phyloP scores from a whole-genome alignment of 1,140 invertebrate genomes.

The Drosophila repleta region DNA sequence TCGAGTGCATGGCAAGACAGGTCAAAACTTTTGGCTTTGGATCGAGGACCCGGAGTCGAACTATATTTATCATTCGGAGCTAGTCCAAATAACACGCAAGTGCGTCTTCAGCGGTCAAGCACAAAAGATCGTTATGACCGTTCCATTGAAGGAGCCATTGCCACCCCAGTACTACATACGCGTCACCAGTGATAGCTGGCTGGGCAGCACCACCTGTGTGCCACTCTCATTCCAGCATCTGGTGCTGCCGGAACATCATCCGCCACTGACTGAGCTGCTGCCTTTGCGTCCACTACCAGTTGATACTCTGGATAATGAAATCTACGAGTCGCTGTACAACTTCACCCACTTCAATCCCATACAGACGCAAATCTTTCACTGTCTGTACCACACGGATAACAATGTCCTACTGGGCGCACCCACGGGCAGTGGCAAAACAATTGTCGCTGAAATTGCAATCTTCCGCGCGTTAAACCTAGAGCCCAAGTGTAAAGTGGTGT shows the following conservation, averaged over 20 bases:
- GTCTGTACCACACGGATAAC: slow-evolving; percentile 96
- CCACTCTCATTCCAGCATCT: slow-evolving; percentile 95
- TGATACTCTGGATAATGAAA: slow-evolving; percentile 90
- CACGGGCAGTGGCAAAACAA: slow-evolving; percentile 99
- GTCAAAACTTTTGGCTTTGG: slow-evolving; percentile 98
- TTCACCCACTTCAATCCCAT: slow-evolving; percentile 99
- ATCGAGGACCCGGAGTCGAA: slow-evolving; percentile 97
- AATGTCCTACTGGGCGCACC: slow-evolving; percentile 98
- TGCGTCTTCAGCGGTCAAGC: slow-evolving; percentile 89
- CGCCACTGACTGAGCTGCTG: slow-evolving; percentile 96
- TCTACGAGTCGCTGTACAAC: slow-evolving; percentile 93
- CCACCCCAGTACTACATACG: slow-evolving; percentile 96
- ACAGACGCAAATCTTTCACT: slow-evolving; percentile 99
- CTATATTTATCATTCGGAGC: slow-evolving; percentile 98
- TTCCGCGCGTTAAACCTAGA: slow-evolving; percentile 95
- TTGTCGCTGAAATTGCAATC: slow-evolving; percentile 98
- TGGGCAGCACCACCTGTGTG: slow-evolving; percentile 90
- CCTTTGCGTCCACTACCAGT: slow-evolving; percentile 96
- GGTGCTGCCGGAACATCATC: slow-evolving; percentile 96
- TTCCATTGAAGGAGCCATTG: slow-evolving; percentile 95
- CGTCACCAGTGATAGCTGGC: slow-evolving; percentile 95
- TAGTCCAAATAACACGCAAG: slow-evolving; percentile 94
- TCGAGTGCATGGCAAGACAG: slow-evolving; percentile 92
- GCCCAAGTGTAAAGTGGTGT: slow-evolving; percentile 96
- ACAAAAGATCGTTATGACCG: slow-evolving; percentile 96